Percentiles rank a stretch among this genome's conserved stretches.
Conservation (phyloP, 2,113 vertebrate species). For the Albula goreensis region DNA sequence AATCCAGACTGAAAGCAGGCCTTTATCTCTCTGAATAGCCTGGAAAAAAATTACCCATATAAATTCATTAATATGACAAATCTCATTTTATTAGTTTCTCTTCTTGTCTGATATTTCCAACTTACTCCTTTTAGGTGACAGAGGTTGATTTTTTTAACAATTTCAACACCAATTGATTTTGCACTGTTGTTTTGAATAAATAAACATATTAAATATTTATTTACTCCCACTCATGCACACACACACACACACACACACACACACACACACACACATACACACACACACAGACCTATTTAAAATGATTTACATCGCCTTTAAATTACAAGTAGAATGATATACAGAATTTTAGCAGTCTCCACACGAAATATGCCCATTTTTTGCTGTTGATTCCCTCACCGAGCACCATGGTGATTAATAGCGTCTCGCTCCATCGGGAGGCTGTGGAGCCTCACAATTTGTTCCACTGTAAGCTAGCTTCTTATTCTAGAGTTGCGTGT, state of each 20-base stretch:
- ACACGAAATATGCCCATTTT: too few relatives aligned
- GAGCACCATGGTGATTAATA: not conserved
- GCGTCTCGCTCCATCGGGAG: not conserved
- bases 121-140: not conserved
- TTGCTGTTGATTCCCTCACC: not conserved
- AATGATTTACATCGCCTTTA: not conserved
- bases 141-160: not conserved
- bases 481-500: constrained; percentile 57
- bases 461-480: not conserved
- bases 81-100: not conserved
- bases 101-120: not conserved
- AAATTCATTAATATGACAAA: constrained; percentile 7
- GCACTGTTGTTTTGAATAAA: not conserved
- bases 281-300: not conserved
- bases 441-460: not conserved
- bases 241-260: not conserved
- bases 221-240: not conserved
- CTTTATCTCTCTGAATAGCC: not conserved
- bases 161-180: not conserved
- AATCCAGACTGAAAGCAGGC: not conserved
- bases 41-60: not conserved
- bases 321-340: not conserved
- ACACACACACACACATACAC: not conserved
- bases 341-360: not conserved
- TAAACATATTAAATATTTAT: not conserved